These are phyloP conservation scores for Yponomeuta plumbellus DNA, from an alignment of 2,888 invertebrate species.

Conservation along the genomic window DNA sequence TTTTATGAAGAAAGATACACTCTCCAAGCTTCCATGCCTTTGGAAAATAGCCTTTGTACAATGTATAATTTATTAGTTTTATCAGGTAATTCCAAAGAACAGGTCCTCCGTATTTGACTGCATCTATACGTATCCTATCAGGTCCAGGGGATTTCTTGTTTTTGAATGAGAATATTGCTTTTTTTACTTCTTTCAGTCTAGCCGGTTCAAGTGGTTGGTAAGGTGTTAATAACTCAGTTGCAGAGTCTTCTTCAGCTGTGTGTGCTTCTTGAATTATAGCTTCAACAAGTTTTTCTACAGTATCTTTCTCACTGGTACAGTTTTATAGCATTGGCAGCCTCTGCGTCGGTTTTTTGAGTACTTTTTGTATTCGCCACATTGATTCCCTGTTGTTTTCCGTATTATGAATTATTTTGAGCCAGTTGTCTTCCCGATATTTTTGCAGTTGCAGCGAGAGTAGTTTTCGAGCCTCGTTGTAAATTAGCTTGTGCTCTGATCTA, in stretches of 20 bases:
- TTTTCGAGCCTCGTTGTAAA: constrained; percentile 14
- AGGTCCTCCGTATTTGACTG: constrained; percentile 20
- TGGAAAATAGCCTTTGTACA: constrained; percentile 12
- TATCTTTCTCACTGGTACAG: constrained; percentile 16
- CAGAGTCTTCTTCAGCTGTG: constrained; percentile 3
- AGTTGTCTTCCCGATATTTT: constrained; percentile 9
- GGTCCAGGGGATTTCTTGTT: constrained; percentile 21
- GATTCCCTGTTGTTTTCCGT: constrained; percentile 15
- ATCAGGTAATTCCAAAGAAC: too few species aligned
- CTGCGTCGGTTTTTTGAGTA: constrained; percentile 6
- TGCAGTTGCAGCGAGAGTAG: constrained; percentile 8
- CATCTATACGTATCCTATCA: constrained; percentile 19
- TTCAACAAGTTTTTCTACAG: constrained; percentile 16
- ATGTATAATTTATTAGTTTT: constrained; percentile 6
- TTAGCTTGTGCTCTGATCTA: background rate
- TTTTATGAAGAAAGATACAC: background rate
- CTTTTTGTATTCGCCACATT: constrained; percentile 17
- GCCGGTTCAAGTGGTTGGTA: constrained; percentile 18
- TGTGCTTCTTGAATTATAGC: constrained; percentile 17
- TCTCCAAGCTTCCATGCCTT: constrained; percentile 6
- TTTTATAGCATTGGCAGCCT: constrained; percentile 12
- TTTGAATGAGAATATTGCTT: constrained; percentile 15
- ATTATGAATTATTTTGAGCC: constrained; percentile 10
- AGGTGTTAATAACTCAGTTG: constrained; percentile 11
- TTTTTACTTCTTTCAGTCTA: constrained; percentile 14